Evolutionary conservation across 1,140 invertebrate genomes (phyloP).

Genomic region (Oreohelix idahoensis): DNA sequence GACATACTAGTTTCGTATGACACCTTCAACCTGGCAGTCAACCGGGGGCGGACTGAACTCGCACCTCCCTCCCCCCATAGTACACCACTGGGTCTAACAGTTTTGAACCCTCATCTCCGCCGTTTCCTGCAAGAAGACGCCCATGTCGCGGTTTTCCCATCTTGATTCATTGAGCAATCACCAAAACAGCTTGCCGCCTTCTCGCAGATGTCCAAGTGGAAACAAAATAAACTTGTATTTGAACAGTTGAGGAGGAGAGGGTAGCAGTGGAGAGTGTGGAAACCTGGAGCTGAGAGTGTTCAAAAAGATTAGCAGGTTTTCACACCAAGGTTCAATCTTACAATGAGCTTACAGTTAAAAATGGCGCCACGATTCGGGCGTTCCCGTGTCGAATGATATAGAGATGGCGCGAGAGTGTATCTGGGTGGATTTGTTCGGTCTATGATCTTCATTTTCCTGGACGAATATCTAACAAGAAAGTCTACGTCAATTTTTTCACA

Average conservation of each 20-base stretch:
- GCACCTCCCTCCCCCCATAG: too few relatives aligned
- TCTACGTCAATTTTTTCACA: not conserved
- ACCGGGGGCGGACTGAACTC: too few relatives aligned
- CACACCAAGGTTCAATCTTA: not conserved
- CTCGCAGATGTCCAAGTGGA: not conserved
- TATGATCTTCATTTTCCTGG: too few relatives aligned
- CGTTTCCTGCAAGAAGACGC: too few relatives aligned
- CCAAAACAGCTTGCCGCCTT: not conserved
- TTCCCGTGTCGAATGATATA: not conserved
- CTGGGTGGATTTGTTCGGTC: not conserved
- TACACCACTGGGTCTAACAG: too few relatives aligned
- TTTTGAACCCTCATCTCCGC: not conserved
- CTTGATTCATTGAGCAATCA: not conserved
- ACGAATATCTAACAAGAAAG: not conserved
- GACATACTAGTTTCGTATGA: too few relatives aligned
- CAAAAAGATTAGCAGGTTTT: not conserved
- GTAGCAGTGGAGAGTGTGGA: not conserved
- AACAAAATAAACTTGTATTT: constrained; percentile 5
- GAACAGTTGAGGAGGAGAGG: not conserved
- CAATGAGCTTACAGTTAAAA: not conserved
- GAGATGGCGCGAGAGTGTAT: not conserved
- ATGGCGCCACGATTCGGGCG: not conserved
- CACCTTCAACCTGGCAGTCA: too few relatives aligned
- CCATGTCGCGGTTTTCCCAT: not conserved
- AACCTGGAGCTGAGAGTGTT: not conserved